These are phyloP conservation scores for Corella eumyota DNA, from an alignment of 23 tunicate genomes.

Conservation along the genomic window DNA sequence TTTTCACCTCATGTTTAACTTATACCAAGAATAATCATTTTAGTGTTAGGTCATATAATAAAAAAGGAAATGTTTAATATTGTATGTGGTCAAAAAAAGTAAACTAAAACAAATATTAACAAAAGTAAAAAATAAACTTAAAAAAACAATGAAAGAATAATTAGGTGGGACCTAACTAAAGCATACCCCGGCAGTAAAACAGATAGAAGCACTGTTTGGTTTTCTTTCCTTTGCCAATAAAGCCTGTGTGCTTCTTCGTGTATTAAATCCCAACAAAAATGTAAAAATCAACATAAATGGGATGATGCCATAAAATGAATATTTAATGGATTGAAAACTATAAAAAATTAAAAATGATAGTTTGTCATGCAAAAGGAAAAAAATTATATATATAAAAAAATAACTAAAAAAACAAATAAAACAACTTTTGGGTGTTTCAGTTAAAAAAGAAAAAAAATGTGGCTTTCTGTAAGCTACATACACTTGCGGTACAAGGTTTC, in stretches of 20 bases:
- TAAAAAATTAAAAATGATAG: constrained; percentile 7
- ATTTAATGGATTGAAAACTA: constrained; percentile 49
- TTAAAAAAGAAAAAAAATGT: neutral
- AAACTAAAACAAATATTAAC: too few relatives aligned
- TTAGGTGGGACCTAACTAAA: neutral
- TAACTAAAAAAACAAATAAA: neutral
- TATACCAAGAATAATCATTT: too few relatives aligned
- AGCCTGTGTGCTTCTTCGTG: constrained; percentile 14
- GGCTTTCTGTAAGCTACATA: constrained; percentile 9
- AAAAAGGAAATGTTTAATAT: too few relatives aligned
- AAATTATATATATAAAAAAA: neutral
- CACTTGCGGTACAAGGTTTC: constrained; percentile 92
- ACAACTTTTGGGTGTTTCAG: neutral
- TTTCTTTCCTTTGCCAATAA: constrained; percentile 22
- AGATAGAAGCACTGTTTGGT: constrained; percentile 47
- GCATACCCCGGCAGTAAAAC: constrained; percentile 43
- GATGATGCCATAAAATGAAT: constrained; percentile 66
- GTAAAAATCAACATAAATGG: constrained; percentile 83
- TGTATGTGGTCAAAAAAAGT: too few relatives aligned
- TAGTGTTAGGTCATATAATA: too few relatives aligned
- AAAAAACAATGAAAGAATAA: constrained; percentile 6
- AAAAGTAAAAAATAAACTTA: neutral
- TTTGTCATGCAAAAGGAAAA: neutral
- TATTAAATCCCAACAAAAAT: constrained; percentile 39
- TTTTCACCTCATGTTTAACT: too few relatives aligned